Percentiles rank a stretch among this genome's conserved stretches.
Conservation (phyloP, 2,797 vertebrate species). For the Graptemys geographica region DNA sequence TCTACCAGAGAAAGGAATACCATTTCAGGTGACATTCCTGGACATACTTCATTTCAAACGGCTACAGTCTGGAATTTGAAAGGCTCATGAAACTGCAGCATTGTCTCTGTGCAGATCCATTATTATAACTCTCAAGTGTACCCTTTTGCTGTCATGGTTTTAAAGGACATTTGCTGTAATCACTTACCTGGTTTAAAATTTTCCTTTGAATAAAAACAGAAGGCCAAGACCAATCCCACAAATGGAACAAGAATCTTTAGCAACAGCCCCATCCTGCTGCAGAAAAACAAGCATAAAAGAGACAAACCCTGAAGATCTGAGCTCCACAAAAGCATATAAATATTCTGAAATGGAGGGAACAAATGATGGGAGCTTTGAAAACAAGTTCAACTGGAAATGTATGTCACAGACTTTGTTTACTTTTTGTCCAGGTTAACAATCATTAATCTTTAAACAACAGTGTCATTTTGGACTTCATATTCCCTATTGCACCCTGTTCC, state of each 20-base stretch:
- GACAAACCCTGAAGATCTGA: neutral
- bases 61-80: fast-evolving
- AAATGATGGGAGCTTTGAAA: neutral
- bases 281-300: fast-evolving
- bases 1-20: neutral
- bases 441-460: neutral
- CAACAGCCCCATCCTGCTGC: conserved; percentile 68
- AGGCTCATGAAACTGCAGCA: neutral
- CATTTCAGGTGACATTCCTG: neutral
- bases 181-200: conserved; percentile 77
- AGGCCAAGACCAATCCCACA: conserved; percentile 67
- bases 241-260: conserved; percentile 69
- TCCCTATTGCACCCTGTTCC: conserved; percentile 17
- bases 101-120: fast-evolving
- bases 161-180: fast-evolving
- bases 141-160: fast-evolving
- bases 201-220: conserved; percentile 68
- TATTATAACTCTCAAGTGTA: fast-evolving
- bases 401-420: neutral
- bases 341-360: neutral
- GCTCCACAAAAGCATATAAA: fast-evolving
- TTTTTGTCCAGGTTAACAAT: conserved; percentile 35
- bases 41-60: neutral
- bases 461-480: neutral
- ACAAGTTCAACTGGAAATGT: neutral